A percentile compares a stretch with the other conserved stretches of the same genome.
phyloP scores from a whole-genome alignment of 2,113 vertebrate genomes.

The Asarcornis scutulata region DNA sequence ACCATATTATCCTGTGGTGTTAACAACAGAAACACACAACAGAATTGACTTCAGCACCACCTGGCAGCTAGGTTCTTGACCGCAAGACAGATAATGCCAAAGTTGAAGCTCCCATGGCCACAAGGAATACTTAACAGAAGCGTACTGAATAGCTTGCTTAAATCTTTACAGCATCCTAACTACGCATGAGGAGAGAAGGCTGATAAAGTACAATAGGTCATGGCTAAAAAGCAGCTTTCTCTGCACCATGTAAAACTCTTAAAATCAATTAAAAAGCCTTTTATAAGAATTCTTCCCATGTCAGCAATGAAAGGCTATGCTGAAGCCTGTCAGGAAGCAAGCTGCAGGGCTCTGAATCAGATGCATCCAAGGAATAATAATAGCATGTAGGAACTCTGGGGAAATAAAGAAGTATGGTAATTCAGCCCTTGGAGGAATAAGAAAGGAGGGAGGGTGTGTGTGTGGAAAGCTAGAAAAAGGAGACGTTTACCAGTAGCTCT shows the following conservation, averaged over 20 bases:
- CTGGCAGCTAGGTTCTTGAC: not conserved
- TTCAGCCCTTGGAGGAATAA: not conserved
- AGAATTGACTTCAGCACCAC: not conserved
- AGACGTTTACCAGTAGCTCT: not conserved
- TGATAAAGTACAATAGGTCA: not conserved
- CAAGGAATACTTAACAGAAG: not conserved
- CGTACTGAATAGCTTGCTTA: not conserved
- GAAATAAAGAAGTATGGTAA: not conserved
- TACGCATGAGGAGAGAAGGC: not conserved
- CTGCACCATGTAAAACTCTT: not conserved
- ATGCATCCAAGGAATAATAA: not conserved
- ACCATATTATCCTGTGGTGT: not conserved
- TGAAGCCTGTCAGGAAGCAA: not conserved
- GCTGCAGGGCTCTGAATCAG: not conserved
- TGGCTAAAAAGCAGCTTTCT: not conserved
- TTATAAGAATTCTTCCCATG: not conserved
- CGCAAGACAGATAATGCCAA: not conserved
- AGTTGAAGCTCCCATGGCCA: accelerated
- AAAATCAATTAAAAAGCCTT: not conserved
- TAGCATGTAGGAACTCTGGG: not conserved
- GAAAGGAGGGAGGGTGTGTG: not conserved
- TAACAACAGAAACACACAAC: not conserved
- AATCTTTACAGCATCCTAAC: not conserved
- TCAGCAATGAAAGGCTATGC: not conserved
- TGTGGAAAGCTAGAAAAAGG: not conserved